Conservation (phyloP, 1,140 invertebrate genomes). For the Aphelinus certus region DNA sequence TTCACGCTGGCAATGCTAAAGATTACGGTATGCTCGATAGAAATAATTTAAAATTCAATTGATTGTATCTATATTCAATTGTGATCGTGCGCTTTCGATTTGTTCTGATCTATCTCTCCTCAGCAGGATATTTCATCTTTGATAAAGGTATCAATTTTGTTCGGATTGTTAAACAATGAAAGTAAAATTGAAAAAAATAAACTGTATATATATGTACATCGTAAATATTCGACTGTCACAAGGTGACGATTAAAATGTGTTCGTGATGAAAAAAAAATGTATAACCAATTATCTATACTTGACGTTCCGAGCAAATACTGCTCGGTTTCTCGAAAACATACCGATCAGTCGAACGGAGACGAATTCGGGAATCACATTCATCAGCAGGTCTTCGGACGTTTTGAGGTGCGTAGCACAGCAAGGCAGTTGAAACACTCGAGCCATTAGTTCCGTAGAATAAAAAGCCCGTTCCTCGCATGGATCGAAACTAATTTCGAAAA, state of each 20-base stretch:
- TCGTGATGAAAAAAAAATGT: too few relatives aligned
- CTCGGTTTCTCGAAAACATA: slow-evolving; percentile 8
- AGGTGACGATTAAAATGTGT: background rate
- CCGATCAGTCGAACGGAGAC: slow-evolving; percentile 47
- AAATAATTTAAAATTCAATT: background rate
- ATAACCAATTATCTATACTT: too few relatives aligned
- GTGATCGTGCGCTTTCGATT: too few relatives aligned
- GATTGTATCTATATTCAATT: background rate
- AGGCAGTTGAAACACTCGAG: slow-evolving; percentile 36
- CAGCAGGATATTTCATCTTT: too few relatives aligned
- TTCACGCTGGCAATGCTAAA: background rate
- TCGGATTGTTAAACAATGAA: too few relatives aligned
- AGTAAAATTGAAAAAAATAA: slow-evolving; percentile 7
- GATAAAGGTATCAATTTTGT: too few relatives aligned
- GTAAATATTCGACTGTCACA: background rate
- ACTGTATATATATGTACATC: background rate
- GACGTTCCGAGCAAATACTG: too few relatives aligned
- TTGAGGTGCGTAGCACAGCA: background rate
- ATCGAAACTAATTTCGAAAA: slow-evolving; percentile 54
- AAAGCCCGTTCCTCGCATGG: slow-evolving; percentile 40
- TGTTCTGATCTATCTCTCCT: too few relatives aligned
- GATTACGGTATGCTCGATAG: background rate
- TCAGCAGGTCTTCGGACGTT: background rate
- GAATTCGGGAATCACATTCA: slow-evolving; percentile 38
- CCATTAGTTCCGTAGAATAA: slow-evolving; percentile 44